Evolutionary conservation across 2,797 vertebrate genomes (phyloP).

Genomic region (Microctenopoma lineatum): DNA sequence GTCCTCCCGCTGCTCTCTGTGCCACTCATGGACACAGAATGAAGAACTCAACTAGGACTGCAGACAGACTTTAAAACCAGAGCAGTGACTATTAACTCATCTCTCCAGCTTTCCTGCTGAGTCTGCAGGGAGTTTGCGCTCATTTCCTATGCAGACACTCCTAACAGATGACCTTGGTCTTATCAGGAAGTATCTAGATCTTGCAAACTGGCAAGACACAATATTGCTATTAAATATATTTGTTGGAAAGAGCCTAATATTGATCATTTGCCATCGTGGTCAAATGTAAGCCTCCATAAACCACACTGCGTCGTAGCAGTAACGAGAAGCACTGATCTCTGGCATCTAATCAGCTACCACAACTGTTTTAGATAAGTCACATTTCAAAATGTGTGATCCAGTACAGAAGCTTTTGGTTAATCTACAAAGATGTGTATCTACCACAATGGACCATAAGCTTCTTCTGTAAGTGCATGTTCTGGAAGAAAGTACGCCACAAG

Average conservation of each 20-base stretch:
- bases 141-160: slow-evolving; percentile 76
- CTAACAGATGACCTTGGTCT: slow-evolving; percentile 82
- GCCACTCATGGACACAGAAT: slow-evolving; percentile 21
- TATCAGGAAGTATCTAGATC: slow-evolving; percentile 73
- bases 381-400: slow-evolving; percentile 64
- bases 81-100: slow-evolving; percentile 67
- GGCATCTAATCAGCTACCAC: slow-evolving; percentile 65
- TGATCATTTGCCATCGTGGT: slow-evolving; percentile 58
- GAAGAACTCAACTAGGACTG: slow-evolving; percentile 48
- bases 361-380: slow-evolving; percentile 65
- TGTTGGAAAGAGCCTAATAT: slow-evolving; percentile 51
- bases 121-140: slow-evolving; percentile 69
- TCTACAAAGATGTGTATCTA: slow-evolving; percentile 78
- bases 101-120: slow-evolving; percentile 69
- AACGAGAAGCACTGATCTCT: slow-evolving; percentile 57
- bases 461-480: slow-evolving; percentile 59
- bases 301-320: slow-evolving; percentile 16
- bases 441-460: slow-evolving; percentile 58
- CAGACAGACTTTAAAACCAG: slow-evolving; percentile 65
- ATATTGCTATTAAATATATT: slow-evolving; percentile 60
- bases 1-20: slow-evolving; percentile 30
- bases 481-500: slow-evolving; percentile 57
- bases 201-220: slow-evolving; percentile 51
- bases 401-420: slow-evolving; percentile 68
- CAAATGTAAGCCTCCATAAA: slow-evolving; percentile 42